Base-by-base conservation (phyloP, 2,113 vertebrate genomes). In the Holacanthus passer region DNA sequence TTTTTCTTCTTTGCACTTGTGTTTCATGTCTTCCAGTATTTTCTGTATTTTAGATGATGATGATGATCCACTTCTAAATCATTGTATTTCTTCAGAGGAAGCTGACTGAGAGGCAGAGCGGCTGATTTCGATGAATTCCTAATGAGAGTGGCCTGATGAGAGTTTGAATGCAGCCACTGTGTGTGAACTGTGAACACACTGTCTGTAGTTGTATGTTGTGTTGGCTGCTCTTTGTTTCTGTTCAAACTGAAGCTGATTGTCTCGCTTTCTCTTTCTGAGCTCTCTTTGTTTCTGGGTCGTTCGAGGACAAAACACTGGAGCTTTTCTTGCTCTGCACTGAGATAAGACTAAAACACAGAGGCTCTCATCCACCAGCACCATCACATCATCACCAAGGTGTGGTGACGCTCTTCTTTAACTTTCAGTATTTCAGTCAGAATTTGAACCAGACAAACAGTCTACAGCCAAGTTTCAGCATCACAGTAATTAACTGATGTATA, bases 241-340 rank as follows among this genome's bases (percentile, higher is more conserved):
- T 20, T 2, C 14, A 13, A 0, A 87, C 79, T 79, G 76, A 55
- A 27, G 52, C 56, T 48, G 27, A 12, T 88, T 91, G 48, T 52
- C 2, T 82, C 5, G 1, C n/a, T n/a, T n/a, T n/a, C n/a, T n/a
- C 3, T 5, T 1, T 65, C 63, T 77, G 58, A 27, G 29, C 24
- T 16, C 35, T 63, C 72, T 82, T 63, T 59, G 62, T 64, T n/a
- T 55, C 3, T 3, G 52, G 74, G 55, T 65, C 27, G 6, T 35
- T 52, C 4, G 0, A 67, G 73, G 66, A 41, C 41, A 3, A 16
- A 31, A 83, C 88, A 88, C 65, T 67, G 41, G 2, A 47, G 76
- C 86, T 65, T 56, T 87, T 88, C 79, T 82, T 77, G 74, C 35
- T 74, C 81, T 86, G 59, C n/a, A 20, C 60, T 83, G 86, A 89